These are phyloP conservation scores for Stylophora pistillata DNA, from an alignment of 64 coral and sea anemone species.

Conservation along the genomic window DNA sequence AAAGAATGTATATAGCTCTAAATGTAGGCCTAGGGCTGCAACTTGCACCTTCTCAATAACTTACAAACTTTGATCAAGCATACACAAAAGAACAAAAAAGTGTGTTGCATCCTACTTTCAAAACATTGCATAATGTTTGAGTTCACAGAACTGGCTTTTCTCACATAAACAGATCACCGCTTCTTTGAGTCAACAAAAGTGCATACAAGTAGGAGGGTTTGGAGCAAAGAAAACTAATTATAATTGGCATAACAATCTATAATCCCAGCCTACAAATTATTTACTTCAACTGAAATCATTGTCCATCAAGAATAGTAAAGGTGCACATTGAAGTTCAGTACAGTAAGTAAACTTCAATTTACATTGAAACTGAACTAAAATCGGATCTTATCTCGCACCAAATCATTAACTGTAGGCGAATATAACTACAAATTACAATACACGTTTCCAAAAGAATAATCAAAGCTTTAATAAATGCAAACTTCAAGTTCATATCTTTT, in stretches of 20 bases:
- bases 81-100: too few species aligned
- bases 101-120: too few species aligned
- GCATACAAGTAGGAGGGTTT: neutral
- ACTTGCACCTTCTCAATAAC: too few species aligned
- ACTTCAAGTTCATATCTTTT: neutral
- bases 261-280: neutral
- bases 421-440: neutral
- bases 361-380: neutral
- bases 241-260: neutral
- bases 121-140: too few species aligned
- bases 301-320: neutral
- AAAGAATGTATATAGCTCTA: too few species aligned
- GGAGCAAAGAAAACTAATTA: neutral
- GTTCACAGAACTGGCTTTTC: neutral
- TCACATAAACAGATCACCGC: neutral
- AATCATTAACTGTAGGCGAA: neutral
- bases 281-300: neutral
- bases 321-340: neutral
- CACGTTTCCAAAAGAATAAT: conserved; percentile 17
- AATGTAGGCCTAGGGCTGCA: too few species aligned
- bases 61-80: too few species aligned
- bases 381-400: neutral
- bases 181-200: neutral
- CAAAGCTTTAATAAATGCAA: neutral
- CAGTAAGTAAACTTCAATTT: neutral